phyloP scores from a whole-genome alignment of 30 jellyfish, hydroid and myxozoan genomes.

The Cassiopea andromeda region DNA sequence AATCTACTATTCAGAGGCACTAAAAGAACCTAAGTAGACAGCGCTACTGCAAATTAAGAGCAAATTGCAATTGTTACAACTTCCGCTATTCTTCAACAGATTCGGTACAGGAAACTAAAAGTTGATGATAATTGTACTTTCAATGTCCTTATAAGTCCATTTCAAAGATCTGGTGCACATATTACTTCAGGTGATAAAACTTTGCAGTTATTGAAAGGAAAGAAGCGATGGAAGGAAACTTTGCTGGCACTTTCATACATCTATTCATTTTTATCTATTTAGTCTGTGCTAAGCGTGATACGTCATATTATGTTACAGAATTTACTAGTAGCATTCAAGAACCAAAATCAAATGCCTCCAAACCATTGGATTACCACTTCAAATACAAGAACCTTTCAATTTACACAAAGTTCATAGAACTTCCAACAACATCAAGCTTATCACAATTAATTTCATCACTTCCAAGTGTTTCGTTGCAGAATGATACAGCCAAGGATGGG shows the following conservation, averaged over 20 bases:
- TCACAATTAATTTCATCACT: background rate
- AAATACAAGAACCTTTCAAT: background rate
- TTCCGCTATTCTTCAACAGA: too few species aligned
- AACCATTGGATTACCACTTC: background rate
- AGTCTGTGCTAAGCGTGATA: background rate
- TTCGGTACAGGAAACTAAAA: too few species aligned
- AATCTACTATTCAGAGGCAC: too few species aligned
- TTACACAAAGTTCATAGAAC: background rate
- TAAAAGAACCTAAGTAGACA: too few species aligned
- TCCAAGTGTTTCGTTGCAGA: background rate
- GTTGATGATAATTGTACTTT: too few species aligned
- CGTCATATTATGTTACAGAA: background rate
- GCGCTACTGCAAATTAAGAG: too few species aligned
- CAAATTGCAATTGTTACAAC: too few species aligned
- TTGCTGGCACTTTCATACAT: background rate
- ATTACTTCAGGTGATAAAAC: too few species aligned
- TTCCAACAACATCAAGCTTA: background rate
- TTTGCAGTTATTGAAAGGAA: background rate
- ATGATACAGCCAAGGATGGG: background rate
- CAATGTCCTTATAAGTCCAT: too few species aligned
- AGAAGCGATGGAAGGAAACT: background rate
- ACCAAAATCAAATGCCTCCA: background rate
- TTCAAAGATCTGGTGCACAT: too few species aligned
- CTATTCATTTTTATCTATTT: too few species aligned
- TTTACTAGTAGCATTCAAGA: background rate